Evolutionary conservation across 2,888 invertebrate species (phyloP).

Genomic region (Parnassius apollo): DNA sequence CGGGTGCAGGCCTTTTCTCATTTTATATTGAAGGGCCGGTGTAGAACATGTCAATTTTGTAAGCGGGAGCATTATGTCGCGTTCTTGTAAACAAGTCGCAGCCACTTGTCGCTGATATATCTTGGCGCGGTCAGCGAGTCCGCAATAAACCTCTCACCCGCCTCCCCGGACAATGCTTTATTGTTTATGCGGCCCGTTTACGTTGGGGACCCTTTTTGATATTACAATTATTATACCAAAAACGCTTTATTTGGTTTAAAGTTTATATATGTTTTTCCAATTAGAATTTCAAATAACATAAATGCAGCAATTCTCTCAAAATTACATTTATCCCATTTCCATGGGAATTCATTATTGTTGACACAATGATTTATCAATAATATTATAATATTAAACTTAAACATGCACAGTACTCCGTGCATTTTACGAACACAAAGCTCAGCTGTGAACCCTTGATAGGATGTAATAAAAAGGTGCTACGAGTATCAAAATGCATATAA

Average conservation of each 20-base stretch:
- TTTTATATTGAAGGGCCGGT: constrained; percentile 27
- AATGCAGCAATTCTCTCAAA: too few relatives aligned
- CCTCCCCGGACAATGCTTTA: constrained; percentile 37
- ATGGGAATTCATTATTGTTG: too few relatives aligned
- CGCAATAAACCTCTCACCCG: constrained; percentile 48
- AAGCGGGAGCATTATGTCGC: constrained; percentile 64
- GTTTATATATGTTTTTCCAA: background rate
- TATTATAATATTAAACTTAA: too few relatives aligned
- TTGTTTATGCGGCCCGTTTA: constrained; percentile 34
- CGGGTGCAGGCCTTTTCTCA: too few relatives aligned
- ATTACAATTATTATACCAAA: constrained; percentile 17
- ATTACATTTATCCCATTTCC: too few relatives aligned
- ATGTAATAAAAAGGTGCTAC: too few relatives aligned
- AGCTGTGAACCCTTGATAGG: too few relatives aligned
- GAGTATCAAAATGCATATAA: too few relatives aligned
- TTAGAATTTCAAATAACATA: background rate
- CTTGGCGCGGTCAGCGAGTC: constrained; percentile 64
- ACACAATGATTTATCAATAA: too few relatives aligned
- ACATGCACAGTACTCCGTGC: too few relatives aligned
- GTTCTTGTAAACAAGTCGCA: constrained; percentile 76
- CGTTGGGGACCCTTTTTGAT: constrained; percentile 26
- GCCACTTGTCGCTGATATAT: constrained; percentile 73
- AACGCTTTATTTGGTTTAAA: background rate
- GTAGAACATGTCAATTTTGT: constrained; percentile 52
- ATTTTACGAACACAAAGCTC: too few relatives aligned